Conservation (phyloP, 2,113 vertebrate genomes). For the Chaetorhynchus papuensis region DNA sequence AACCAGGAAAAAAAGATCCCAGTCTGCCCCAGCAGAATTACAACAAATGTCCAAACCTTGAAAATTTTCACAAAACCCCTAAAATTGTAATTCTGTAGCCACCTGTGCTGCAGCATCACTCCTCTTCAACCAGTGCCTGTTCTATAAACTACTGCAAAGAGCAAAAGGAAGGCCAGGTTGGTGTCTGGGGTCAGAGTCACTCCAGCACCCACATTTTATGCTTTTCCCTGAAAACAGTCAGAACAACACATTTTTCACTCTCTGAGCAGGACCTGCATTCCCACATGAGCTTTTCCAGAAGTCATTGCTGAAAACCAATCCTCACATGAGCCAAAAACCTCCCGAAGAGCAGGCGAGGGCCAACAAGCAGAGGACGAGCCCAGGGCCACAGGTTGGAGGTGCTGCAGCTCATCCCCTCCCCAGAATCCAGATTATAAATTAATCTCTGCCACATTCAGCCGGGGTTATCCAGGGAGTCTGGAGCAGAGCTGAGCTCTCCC, state of each 20-base stretch:
- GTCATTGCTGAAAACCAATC: background rate
- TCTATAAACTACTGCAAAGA: background rate
- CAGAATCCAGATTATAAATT: background rate
- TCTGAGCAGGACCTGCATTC: background rate
- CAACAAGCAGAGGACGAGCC: background rate
- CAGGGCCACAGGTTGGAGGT: background rate
- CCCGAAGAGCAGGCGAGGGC: background rate
- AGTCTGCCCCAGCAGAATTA: background rate
- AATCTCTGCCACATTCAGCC: background rate
- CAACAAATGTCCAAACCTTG: background rate
- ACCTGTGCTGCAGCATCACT: background rate
- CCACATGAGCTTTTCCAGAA: background rate
- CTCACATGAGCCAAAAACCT: background rate
- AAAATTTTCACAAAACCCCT: rapidly evolving
- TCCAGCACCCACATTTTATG: background rate
- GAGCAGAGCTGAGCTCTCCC: background rate
- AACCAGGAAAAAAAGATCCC: background rate
- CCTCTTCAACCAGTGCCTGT: background rate
- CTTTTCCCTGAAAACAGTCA: background rate
- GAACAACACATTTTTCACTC: background rate
- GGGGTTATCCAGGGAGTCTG: background rate
- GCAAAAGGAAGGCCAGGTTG: background rate
- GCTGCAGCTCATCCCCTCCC: background rate
- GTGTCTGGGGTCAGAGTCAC: background rate
- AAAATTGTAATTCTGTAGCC: background rate